Base-by-base conservation (phyloP, 2,797 vertebrate genomes). In the Salarias fasciatus region DNA sequence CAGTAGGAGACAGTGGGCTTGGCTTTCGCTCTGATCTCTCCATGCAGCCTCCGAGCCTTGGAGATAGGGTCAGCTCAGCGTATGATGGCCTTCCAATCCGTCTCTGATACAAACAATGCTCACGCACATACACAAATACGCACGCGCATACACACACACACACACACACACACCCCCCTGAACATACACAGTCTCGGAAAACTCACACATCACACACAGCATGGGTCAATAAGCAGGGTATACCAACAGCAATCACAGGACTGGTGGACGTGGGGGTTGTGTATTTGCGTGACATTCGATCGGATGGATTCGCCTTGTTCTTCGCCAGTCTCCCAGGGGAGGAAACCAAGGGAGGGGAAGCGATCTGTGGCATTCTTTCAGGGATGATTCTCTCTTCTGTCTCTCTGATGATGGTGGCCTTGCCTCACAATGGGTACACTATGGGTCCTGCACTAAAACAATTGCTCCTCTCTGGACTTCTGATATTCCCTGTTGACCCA, bases 241-340 rank as follows among this genome's bases (percentile, higher is more conserved):
- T 82, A 87, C 82, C 86, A 89, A 89, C 87, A 91, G 89, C 87
- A 89, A 90, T 89, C 86, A 89, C 81, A 87, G 69, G 80, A 75
- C 75, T 72, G 76, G 77, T 67, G 78, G 85, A 87, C 46, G 69
- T 30, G 67, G 74, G 63, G 71, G 77, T 51, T 84, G 80, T 85
- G 86, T 86, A 76, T 88, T 90, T 86, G 86, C 81, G 83, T 90
- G 87, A 88, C 87, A 88, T 90, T 90, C 86, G 84, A 90, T 91
- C 79, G 77, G 86, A 87, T 77, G 81, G 82, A 83, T 87, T 85
- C 53, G 75, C 88, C 89, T 88, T 90, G 86, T 91, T 89, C 85
- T 87, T 73, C 66, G 79, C 62, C 75, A 53, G 78, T 80, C 83
- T 85, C 86, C 68, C 13, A 73, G 75, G 86, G 85, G 65, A 70